Base-by-base conservation (phyloP, 2,888 invertebrate species). In the Stomorhina lunata region DNA sequence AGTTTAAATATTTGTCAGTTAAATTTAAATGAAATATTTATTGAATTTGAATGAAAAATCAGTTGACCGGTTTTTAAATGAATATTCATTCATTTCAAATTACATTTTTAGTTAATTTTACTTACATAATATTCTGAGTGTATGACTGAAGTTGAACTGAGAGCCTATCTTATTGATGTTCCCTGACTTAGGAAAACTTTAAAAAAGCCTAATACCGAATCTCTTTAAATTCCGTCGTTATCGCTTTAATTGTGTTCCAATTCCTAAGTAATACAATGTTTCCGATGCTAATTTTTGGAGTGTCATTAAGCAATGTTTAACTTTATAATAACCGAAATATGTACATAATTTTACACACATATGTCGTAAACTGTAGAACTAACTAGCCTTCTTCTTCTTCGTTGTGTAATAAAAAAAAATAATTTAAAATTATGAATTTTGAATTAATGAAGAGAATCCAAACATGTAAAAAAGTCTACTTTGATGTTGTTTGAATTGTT, bases 401-500 rank as follows among this genome's bases (percentile, higher is more conserved):
- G n/a, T n/a, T 22, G 43, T 40, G 27, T 40, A 29, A 37, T 50
- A 63, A 50, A 43, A 43, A 43, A 12, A n/a, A 37, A 37, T 10
- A 37, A 34, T 48, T 45, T 37, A 37, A 63, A 73, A 73, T 48
- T 53, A 29, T 53, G n/a, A n/a, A n/a, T n/a, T n/a, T n/a, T n/a
- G n/a, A n/a, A n/a, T n/a, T n/a, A n/a, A 2, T 15, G 17, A 25
- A 15, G n/a, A 53, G 17, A 45, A 12, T 32, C 32, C 5, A 27
- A 20, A 22, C 22, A 50, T 22, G 40, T 25, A 15, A 22, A 20
- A 27, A 25, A n/a, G 15, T 0, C n/a, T 63, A 37, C 78, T 79
- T 79, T 72, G 65, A 79, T 66, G 71, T 59, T 72, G n/a, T n/a
- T n/a, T n/a, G 34, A 48, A 65, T 72, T 66, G 17, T 37, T 32